phyloP scores from a whole-genome alignment of 1,140 invertebrate genomes.

The Cheumatopsyche charites region DNA sequence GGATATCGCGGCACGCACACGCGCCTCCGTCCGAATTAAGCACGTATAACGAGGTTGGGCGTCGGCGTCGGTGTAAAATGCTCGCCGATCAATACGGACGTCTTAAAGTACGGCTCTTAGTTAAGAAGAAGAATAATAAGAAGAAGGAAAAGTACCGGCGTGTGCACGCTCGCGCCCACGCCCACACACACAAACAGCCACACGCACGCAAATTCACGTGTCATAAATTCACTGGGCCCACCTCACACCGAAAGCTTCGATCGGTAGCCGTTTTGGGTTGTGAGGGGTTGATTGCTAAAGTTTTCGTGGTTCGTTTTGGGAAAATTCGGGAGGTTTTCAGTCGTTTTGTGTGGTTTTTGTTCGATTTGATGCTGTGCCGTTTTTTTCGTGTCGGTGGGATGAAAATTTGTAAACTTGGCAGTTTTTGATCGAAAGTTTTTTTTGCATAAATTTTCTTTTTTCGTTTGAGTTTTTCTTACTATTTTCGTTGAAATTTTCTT shows the following conservation, averaged over 20 bases:
- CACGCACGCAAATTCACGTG: constrained; percentile 50
- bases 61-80: constrained; percentile 48
- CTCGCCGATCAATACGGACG: constrained; percentile 49
- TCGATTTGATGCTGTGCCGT: too few species aligned
- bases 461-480: too few species aligned
- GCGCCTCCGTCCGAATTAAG: constrained; percentile 26
- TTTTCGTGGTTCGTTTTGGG: too few species aligned
- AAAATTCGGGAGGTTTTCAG: too few species aligned
- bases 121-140: constrained; percentile 50
- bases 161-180: constrained; percentile 39
- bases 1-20: too few species aligned
- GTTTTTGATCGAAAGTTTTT: too few species aligned
- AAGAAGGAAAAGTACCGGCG: constrained; percentile 48
- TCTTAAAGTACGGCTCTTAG: constrained; percentile 50
- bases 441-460: too few species aligned
- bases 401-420: too few species aligned
- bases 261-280: background rate
- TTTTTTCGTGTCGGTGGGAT: too few species aligned
- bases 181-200: constrained; percentile 48
- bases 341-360: too few species aligned
- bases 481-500: too few species aligned
- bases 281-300: too few species aligned
- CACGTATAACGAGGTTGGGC: constrained; percentile 49
- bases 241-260: background rate
- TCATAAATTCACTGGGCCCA: constrained; percentile 47